Percentiles rank a stretch among this genome's conserved stretches.
These are phyloP conservation scores for Callosobruchus maculatus DNA, from an alignment of 2,888 invertebrate species.

Conservation along the genomic window DNA sequence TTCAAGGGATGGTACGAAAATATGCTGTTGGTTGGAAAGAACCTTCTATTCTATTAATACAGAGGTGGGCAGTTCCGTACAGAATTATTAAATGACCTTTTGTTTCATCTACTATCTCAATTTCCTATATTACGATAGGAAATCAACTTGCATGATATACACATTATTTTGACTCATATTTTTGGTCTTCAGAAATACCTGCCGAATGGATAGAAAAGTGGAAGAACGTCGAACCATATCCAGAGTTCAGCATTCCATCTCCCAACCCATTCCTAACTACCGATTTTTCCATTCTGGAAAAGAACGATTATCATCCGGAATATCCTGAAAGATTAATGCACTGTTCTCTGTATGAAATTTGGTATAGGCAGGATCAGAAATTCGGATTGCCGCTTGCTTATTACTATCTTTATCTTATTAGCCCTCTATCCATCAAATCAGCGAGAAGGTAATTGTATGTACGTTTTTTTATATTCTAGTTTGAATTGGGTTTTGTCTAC, in stretches of 20 bases:
- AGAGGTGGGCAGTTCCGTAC: no score
- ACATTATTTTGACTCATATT: not conserved
- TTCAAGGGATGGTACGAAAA: no score
- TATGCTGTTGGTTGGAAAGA: no score
- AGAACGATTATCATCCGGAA: conserved; percentile 41
- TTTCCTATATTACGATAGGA: not conserved
- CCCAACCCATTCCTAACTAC: conserved; percentile 71
- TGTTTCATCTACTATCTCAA: not conserved
- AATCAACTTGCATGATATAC: not conserved
- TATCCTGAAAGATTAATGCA: conserved; percentile 59
- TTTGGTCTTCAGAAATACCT: conserved; percentile 55
- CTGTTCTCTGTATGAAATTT: conserved; percentile 63
- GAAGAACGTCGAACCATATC: conserved; percentile 55
- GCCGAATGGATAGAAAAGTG: conserved; percentile 61
- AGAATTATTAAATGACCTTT: no score
- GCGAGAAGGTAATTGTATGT: conserved; percentile 50
- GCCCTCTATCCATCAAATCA: conserved; percentile 61
- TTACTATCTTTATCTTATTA: conserved; percentile 69
- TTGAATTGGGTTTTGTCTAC: not conserved
- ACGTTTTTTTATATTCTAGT: not conserved
- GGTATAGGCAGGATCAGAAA: conserved; percentile 81
- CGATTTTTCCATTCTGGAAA: conserved; percentile 61
- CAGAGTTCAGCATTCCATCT: conserved; percentile 65
- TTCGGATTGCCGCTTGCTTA: conserved; percentile 77
- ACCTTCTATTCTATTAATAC: no score